phyloP scores from a whole-genome alignment of 1,140 invertebrate species.

The Pristionchus pacificus region DNA sequence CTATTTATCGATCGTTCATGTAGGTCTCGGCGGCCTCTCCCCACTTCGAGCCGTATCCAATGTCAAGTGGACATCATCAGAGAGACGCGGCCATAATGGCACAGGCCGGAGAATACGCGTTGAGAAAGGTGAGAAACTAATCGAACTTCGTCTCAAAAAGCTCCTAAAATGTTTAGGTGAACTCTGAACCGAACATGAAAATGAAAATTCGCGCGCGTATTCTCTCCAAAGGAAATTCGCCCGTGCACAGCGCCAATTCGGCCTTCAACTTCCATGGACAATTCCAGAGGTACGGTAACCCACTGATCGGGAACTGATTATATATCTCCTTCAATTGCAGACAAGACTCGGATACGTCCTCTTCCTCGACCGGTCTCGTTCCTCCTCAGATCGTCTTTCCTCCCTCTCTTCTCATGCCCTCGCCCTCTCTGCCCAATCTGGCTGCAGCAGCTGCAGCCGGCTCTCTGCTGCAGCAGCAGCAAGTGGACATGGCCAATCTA shows the following conservation, averaged over 20 bases:
- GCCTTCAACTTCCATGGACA: slow-evolving; percentile 31
- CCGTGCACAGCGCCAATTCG: slow-evolving; percentile 22
- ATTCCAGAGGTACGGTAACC: slow-evolving; percentile 18
- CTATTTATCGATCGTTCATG: too few relatives aligned
- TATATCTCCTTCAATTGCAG: slow-evolving; percentile 25
- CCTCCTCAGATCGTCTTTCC: slow-evolving; percentile 23
- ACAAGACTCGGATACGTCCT: slow-evolving; percentile 41
- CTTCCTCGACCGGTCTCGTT: slow-evolving; percentile 17
- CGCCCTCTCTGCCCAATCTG: slow-evolving; percentile 51
- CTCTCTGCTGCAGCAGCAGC: neutral
- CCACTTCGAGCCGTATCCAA: slow-evolving; percentile 53
- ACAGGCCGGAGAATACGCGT: slow-evolving; percentile 44
- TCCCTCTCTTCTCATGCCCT: slow-evolving; percentile 50
- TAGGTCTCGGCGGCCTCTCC: slow-evolving; percentile 30
- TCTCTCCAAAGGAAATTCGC: slow-evolving; percentile 47
- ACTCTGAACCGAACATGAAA: slow-evolving; percentile 55
- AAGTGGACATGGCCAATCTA: slow-evolving; percentile 15
- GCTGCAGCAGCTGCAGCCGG: slow-evolving; percentile 17
- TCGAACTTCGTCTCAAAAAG: too few relatives aligned
- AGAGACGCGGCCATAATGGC: slow-evolving; percentile 8
- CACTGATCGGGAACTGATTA: neutral
- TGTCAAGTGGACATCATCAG: slow-evolving; percentile 30
- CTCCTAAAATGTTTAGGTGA: slow-evolving; percentile 27
- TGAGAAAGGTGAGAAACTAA: slow-evolving; percentile 55
- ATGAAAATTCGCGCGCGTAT: slow-evolving; percentile 52